Conservation (phyloP, 2,113 vertebrate species). For the Solea senegalensis region DNA sequence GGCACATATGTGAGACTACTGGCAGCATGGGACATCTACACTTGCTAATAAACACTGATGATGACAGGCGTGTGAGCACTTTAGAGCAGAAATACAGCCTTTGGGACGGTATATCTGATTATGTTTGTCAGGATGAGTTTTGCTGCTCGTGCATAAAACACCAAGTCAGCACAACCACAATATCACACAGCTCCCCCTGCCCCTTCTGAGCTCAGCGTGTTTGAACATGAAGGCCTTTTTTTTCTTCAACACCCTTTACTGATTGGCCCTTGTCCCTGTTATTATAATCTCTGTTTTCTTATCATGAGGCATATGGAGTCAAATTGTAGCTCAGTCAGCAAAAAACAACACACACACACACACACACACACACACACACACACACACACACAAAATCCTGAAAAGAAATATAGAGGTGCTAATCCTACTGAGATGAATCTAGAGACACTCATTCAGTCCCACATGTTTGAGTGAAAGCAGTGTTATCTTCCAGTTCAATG, state of each 20-base stretch:
- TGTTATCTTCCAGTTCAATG: too few relatives aligned
- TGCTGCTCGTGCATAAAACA: conserved; percentile 35
- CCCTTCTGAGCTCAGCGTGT: conserved; percentile 47
- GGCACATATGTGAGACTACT: too few relatives aligned
- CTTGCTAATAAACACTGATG: conserved; percentile 2
- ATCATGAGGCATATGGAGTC: conserved; percentile 45
- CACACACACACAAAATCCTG: neutral
- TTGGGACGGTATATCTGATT: conserved; percentile 8
- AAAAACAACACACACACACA: conserved; percentile 29
- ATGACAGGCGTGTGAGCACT: neutral
- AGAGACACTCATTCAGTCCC: too few relatives aligned
- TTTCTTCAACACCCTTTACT: conserved; percentile 41
- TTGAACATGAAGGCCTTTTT: conserved; percentile 46
- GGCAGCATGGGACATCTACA: too few relatives aligned
- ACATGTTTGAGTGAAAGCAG: too few relatives aligned
- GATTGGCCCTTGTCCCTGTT: conserved; percentile 24
- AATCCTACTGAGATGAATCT: conserved; percentile 2
- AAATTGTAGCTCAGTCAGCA: conserved; percentile 58
- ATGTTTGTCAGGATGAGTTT: conserved; percentile 15
- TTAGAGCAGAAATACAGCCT: neutral
- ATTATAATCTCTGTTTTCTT: conserved; percentile 56
- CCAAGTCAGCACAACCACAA: conserved; percentile 42
- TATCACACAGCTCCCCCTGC: conserved; percentile 40
- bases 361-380: neutral
- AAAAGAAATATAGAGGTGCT: conserved; percentile 31